A percentile compares a stretch with the other conserved stretches of the same genome.
Evolutionary conservation across 2,888 invertebrate genomes (phyloP).

Genomic region (Xestia ashworthii): DNA sequence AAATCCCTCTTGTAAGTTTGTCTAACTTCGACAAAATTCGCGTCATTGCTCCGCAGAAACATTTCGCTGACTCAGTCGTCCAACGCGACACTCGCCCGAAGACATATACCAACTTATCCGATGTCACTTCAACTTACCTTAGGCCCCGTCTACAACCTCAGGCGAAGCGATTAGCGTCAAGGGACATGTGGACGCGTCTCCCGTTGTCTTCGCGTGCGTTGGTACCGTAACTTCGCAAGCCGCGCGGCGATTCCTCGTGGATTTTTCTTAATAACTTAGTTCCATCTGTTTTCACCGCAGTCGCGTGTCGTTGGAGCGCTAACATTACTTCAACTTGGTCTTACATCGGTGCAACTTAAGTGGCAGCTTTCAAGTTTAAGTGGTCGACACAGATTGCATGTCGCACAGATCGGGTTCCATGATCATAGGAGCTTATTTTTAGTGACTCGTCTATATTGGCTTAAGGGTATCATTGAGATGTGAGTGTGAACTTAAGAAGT

Average conservation of each 20-base stretch:
- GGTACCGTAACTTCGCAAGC: neutral
- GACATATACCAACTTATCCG: constrained; percentile 40
- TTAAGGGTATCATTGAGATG: neutral
- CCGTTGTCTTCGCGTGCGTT: neutral
- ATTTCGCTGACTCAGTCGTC: constrained; percentile 32
- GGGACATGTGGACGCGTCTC: neutral
- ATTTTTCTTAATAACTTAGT: neutral
- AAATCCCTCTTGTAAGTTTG: constrained; percentile 16
- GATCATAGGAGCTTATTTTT: constrained; percentile 35
- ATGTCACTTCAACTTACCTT: constrained; percentile 39
- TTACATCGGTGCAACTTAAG: constrained; percentile 36
- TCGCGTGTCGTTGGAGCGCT: neutral
- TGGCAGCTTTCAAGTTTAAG: constrained; percentile 49
- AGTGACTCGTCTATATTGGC: constrained; percentile 4
- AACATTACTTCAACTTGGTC: constrained; percentile 33
- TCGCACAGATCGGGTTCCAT: constrained; percentile 27
- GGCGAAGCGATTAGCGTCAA: neutral
- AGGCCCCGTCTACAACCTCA: neutral
- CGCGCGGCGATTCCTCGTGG: neutral
- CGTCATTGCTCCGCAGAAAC: constrained; percentile 25
- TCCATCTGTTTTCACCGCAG: neutral
- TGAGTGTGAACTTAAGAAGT: neutral
- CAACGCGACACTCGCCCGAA: constrained; percentile 7
- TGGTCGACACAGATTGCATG: constrained; percentile 53
- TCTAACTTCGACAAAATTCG: constrained; percentile 19